Evolutionary conservation across 2,113 vertebrate genomes (phyloP).

Genomic region (Pedetes capensis): DNA sequence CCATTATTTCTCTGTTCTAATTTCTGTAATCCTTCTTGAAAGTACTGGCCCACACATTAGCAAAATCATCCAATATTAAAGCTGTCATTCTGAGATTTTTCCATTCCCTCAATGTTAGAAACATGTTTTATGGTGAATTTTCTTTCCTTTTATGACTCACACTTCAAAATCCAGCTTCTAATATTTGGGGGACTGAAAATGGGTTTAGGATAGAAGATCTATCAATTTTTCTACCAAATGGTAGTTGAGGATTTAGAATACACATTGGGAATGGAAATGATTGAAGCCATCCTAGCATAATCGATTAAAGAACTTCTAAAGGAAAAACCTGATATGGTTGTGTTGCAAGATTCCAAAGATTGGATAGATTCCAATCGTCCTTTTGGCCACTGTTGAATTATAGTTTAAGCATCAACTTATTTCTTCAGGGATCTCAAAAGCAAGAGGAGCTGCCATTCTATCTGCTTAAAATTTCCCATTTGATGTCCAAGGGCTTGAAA

Average conservation of each 20-base stretch:
- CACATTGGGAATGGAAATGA: conserved; percentile 2
- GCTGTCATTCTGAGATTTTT: background rate
- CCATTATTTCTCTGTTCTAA: background rate
- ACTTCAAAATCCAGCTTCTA: conserved; percentile 23
- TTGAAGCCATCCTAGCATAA: conserved; percentile 4
- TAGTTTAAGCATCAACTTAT: conserved; percentile 50
- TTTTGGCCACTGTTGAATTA: conserved; percentile 36
- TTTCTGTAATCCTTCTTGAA: conserved; percentile 22
- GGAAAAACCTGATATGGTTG: conserved; percentile 16
- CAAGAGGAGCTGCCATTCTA: conserved; percentile 45
- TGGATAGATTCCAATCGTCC: conserved; percentile 45
- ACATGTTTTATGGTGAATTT: background rate
- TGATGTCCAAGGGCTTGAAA: conserved; percentile 53
- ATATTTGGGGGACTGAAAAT: conserved; percentile 23
- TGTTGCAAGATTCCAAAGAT: conserved; percentile 32
- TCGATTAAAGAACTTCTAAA: conserved; percentile 28
- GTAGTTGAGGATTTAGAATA: conserved; percentile 42
- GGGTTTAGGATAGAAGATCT: background rate
- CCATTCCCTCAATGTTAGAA: background rate
- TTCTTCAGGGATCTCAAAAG: conserved; percentile 54
- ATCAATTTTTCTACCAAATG: conserved; percentile 6
- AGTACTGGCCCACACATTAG: background rate
- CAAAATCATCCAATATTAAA: background rate
- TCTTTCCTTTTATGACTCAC: background rate
- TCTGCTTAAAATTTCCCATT: conserved; percentile 55